Conservation (phyloP, 35 echinoderm and acorn worm genomes). For the Diadema setosum region DNA sequence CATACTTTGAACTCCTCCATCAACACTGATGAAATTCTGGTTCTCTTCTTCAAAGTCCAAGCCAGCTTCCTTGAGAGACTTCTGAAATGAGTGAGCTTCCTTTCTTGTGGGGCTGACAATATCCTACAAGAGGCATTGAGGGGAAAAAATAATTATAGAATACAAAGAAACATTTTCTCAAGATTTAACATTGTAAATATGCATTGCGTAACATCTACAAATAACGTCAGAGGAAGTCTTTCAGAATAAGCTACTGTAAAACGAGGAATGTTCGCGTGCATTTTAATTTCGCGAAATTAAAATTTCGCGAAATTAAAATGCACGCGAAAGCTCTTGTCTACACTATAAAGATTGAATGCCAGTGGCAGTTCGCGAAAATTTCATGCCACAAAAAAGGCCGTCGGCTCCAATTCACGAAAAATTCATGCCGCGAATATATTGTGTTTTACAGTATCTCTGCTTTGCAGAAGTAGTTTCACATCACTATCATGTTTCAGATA, state of each 20-base stretch:
- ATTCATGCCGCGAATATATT: too few relatives aligned
- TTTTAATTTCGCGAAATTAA: too few relatives aligned
- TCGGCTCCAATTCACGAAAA: too few relatives aligned
- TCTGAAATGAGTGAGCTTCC: background rate
- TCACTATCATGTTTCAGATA: too few relatives aligned
- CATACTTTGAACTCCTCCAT: background rate
- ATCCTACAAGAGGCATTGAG: background rate
- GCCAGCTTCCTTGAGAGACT: background rate
- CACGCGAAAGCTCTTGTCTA: too few relatives aligned
- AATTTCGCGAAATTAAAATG: too few relatives aligned
- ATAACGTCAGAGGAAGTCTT: background rate
- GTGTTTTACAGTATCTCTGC: too few relatives aligned
- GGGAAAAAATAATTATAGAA: background rate
- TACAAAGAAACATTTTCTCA: background rate
- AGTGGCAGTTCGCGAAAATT: too few relatives aligned
- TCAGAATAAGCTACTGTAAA: background rate
- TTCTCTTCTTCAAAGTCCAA: background rate
- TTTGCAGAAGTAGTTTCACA: too few relatives aligned
- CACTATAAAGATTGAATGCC: too few relatives aligned
- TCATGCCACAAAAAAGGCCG: too few relatives aligned
- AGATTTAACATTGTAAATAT: background rate
- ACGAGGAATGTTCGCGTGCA: too few relatives aligned
- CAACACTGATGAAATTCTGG: background rate
- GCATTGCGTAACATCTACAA: background rate
- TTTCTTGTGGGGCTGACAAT: background rate